phyloP scores from a whole-genome alignment of 2,797 vertebrate genomes.

The Molothrus ater region DNA sequence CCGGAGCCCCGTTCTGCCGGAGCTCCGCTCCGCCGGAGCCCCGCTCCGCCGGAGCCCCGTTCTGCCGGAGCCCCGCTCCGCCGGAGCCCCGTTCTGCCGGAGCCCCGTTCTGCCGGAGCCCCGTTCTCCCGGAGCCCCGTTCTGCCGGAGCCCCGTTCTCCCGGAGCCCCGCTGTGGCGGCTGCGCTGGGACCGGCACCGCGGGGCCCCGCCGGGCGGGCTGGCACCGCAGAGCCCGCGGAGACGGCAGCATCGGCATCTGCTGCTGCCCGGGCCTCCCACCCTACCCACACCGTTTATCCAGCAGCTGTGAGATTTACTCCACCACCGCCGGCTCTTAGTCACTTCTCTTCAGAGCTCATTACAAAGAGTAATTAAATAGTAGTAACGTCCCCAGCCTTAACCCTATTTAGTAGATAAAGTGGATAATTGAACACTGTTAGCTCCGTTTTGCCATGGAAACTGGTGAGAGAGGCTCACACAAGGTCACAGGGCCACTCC shows the following conservation, averaged over 20 bases:
- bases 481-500: background rate
- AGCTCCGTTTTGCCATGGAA: conserved; percentile 33
- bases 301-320: background rate
- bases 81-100: no score
- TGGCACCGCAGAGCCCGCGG: background rate
- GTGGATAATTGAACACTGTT: conserved; percentile 46
- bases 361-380: conserved; percentile 53
- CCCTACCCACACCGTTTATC: background rate
- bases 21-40: no score
- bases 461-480: background rate
- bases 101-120: no score
- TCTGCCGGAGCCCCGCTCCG: no score
- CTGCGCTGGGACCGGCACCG: background rate
- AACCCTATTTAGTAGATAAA: conserved; percentile 46
- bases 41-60: no score
- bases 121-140: no score
- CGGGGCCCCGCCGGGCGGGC: no score
- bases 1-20: no score
- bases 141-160: no score
- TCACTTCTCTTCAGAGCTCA: conserved; percentile 31
- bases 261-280: background rate
- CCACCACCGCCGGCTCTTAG: background rate
- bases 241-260: background rate
- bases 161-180: background rate
- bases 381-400: background rate